A percentile compares a stretch with the other conserved stretches of the same genome.
Conservation (phyloP, 1,140 invertebrate species). For the Drosophila erecta region DNA sequence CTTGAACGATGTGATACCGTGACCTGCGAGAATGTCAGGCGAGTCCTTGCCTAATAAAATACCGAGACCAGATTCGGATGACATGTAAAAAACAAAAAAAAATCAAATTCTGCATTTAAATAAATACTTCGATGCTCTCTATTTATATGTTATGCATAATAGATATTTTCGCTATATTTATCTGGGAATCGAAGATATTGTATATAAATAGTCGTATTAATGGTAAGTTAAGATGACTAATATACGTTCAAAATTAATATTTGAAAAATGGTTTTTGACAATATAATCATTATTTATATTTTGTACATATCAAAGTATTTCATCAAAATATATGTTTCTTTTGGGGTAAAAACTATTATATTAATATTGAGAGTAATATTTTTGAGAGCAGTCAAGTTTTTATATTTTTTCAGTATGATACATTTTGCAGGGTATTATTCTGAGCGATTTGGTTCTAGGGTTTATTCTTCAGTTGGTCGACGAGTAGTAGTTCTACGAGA, state of each 20-base stretch:
- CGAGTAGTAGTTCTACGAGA: not conserved
- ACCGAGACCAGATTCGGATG: too few species aligned
- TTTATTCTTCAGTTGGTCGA: not conserved
- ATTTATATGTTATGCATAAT: not conserved
- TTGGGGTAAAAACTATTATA: not conserved
- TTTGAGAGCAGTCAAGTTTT: slow-evolving; percentile 29
- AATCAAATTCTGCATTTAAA: not conserved
- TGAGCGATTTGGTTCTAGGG: too few species aligned
- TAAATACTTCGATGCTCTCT: slow-evolving; percentile 35
- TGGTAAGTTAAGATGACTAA: too few species aligned
- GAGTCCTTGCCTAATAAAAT: not conserved
- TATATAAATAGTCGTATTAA: too few species aligned
- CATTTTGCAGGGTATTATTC: not conserved
- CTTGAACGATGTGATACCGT: slow-evolving; percentile 16
- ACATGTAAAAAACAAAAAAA: not conserved
- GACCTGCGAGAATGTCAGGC: slow-evolving; percentile 35
- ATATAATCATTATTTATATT: too few species aligned
- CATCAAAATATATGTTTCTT: not conserved
- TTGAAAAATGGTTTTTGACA: too few species aligned
- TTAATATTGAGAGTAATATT: too few species aligned
- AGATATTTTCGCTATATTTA: too few species aligned
- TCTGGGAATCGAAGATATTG: too few species aligned
- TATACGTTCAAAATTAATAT: too few species aligned
- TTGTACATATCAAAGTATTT: too few species aligned
- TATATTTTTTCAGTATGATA: not conserved